Evolutionary conservation across 2,797 vertebrate genomes (phyloP).

Genomic region (Xiphophorus birchmanni): DNA sequence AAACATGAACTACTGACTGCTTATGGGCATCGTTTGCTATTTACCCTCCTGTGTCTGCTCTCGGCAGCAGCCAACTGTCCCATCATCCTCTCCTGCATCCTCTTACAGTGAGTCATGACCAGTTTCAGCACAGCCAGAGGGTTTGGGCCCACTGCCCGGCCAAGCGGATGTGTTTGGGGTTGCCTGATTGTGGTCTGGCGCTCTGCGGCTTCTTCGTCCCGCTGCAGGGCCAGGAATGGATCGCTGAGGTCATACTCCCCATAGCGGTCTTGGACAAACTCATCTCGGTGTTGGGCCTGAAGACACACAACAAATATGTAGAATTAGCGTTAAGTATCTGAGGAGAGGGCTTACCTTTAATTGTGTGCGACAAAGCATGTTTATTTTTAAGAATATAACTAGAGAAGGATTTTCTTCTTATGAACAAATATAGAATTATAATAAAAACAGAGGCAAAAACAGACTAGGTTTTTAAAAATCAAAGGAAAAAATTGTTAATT

Average conservation of each 20-base stretch:
- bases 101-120: constrained; percentile 96
- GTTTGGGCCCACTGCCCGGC: constrained; percentile 83
- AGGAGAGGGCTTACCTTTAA: neutral
- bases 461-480: neutral
- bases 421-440: neutral
- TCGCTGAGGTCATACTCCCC: constrained; percentile 96
- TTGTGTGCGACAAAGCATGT: constrained; percentile 21
- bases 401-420: neutral
- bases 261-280: constrained; percentile 95
- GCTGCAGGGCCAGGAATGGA: constrained; percentile 93
- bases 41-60: constrained; percentile 92
- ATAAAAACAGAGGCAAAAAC: neutral
- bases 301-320: constrained; percentile 20
- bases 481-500: neutral
- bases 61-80: constrained; percentile 92
- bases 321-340: neutral
- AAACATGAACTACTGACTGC: constrained; percentile 4
- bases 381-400: constrained; percentile 4
- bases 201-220: constrained; percentile 89
- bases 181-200: constrained; percentile 59
- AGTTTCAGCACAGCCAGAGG: constrained; percentile 92
- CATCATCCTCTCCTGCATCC: constrained; percentile 97
- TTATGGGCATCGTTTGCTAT: neutral
- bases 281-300: constrained; percentile 91
- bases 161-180: constrained; percentile 68